phyloP scores from a whole-genome alignment of 2,888 invertebrate species.

The Cenopis cana region DNA sequence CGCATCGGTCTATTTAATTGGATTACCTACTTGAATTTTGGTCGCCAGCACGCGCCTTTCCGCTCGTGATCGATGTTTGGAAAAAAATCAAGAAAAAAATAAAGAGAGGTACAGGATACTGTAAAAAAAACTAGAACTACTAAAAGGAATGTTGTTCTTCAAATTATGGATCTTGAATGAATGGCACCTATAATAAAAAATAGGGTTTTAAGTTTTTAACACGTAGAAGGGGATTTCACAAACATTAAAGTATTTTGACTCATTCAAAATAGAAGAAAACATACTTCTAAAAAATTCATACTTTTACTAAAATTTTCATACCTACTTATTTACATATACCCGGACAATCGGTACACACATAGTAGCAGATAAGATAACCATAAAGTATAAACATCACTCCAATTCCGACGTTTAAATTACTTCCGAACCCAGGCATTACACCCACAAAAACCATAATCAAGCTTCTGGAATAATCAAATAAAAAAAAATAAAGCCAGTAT shows the following conservation, averaged over 20 bases:
- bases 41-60: constrained; percentile 57
- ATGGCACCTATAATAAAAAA: background rate
- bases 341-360: background rate
- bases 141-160: background rate
- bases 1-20: constrained; percentile 55
- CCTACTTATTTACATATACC: background rate
- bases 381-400: constrained; percentile 14
- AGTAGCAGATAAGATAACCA: constrained; percentile 16
- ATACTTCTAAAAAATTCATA: background rate
- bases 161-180: background rate
- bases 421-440: constrained; percentile 30
- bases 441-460: constrained; percentile 40
- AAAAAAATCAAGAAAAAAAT: constrained; percentile 1
- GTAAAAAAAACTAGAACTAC: background rate
- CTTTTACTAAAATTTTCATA: no score
- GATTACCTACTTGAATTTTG: constrained; percentile 59
- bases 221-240: no score
- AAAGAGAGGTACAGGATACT: background rate
- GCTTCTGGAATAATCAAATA: constrained; percentile 53
- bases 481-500: constrained; percentile 54
- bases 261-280: background rate
- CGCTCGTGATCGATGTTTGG: constrained; percentile 59
- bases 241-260: no score
- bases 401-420: constrained; percentile 30
- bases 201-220: no score